phyloP scores from a whole-genome alignment of 2,797 vertebrate genomes.

The Lindbergichthys nudifrons region DNA sequence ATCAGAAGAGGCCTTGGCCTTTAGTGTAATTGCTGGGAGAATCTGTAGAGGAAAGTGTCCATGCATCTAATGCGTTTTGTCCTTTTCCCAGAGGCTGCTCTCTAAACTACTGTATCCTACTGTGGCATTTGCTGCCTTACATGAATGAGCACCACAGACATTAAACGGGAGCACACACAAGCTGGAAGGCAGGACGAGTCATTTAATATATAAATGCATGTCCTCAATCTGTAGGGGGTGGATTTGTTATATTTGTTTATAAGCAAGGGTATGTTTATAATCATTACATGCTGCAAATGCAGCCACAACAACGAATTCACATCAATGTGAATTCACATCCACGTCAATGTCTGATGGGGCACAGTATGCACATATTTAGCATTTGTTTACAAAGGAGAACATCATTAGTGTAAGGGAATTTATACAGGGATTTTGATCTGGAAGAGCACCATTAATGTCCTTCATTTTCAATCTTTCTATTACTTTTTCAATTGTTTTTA shows the following conservation, averaged over 20 bases:
- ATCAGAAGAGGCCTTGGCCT: slow-evolving; percentile 48
- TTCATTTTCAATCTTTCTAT: neutral
- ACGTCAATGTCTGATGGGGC: slow-evolving; percentile 1
- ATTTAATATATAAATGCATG: slow-evolving; percentile 42
- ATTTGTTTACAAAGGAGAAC: slow-evolving; percentile 19
- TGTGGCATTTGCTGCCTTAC: slow-evolving; percentile 58
- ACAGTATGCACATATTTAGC: slow-evolving; percentile 45
- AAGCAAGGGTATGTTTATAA: neutral
- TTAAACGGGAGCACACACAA: slow-evolving; percentile 41
- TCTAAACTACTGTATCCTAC: slow-evolving; percentile 47
- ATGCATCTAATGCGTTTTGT: slow-evolving; percentile 72
- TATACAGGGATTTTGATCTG: neutral
- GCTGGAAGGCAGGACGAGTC: slow-evolving; percentile 57
- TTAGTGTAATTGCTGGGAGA: slow-evolving; percentile 53
- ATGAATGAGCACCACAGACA: slow-evolving; percentile 63
- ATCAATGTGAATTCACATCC: neutral
- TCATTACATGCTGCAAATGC: slow-evolving; percentile 8
- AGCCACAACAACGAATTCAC: slow-evolving; percentile 10
- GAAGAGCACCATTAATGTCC: neutral
- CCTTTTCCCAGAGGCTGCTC: slow-evolving; percentile 61
- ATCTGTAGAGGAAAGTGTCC: slow-evolving; percentile 66
- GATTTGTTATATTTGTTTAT: neutral
- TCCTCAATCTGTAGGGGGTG: slow-evolving; percentile 24
- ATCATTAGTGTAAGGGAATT: slow-evolving; percentile 17
- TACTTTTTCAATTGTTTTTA: slow-evolving; percentile 3